Conservation (phyloP, 2,113 vertebrate species). For the Ia io region DNA sequence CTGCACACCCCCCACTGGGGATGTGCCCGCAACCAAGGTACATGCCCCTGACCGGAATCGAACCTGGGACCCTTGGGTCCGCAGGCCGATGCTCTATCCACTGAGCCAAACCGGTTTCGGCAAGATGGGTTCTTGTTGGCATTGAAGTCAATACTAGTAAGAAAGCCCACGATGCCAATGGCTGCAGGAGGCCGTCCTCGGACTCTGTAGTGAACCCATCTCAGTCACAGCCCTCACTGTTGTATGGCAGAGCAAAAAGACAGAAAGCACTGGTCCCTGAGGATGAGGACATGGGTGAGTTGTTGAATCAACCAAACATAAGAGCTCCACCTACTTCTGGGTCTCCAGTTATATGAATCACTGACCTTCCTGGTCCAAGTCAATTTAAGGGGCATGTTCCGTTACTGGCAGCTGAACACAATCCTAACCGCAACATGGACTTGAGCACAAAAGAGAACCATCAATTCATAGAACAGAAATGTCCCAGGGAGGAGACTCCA, state of each 20-base stretch:
- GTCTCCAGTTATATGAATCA: neutral
- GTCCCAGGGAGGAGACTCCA: neutral
- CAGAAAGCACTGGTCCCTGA: neutral
- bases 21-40: too few relatives aligned
- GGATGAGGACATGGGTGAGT: neutral
- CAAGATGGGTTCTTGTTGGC: too few relatives aligned
- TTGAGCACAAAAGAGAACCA: neutral
- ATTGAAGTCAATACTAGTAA: neutral
- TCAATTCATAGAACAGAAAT: neutral
- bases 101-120: too few relatives aligned
- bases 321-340: neutral
- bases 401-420: neutral
- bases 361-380: neutral
- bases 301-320: neutral
- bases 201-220: neutral
- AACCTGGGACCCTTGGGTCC: too few relatives aligned
- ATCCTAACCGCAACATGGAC: neutral
- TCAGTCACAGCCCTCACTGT: neutral
- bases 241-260: neutral
- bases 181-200: neutral
- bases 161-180: neutral
- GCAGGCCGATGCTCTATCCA: too few relatives aligned
- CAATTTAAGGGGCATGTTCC: neutral
- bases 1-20: too few relatives aligned
- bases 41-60: too few relatives aligned